A percentile compares a stretch with the other conserved stretches of the same genome.
phyloP scores from a whole-genome alignment of 2,797 vertebrate genomes.

The Sebastes trivittatus region DNA sequence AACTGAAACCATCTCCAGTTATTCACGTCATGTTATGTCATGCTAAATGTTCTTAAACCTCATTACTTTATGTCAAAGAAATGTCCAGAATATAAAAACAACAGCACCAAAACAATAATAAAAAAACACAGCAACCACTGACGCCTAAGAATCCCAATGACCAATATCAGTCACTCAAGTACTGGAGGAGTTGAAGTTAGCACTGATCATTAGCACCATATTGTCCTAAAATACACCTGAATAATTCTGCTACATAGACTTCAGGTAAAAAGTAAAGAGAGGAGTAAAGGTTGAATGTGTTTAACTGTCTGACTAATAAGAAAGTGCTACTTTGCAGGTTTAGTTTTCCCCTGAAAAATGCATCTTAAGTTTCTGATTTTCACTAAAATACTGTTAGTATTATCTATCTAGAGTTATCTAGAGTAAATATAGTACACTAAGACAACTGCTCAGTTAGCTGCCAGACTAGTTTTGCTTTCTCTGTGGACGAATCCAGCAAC shows the following conservation, averaged over 20 bases:
- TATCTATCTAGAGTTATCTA: background rate
- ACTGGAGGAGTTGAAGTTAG: slow-evolving; percentile 39
- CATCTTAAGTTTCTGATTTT: background rate
- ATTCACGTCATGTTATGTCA: background rate
- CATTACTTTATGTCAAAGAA: background rate
- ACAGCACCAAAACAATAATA: slow-evolving; percentile 28
- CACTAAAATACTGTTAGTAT: slow-evolving; percentile 18
- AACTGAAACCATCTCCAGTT: background rate
- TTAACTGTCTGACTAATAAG: slow-evolving; percentile 4
- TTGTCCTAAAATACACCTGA: background rate
- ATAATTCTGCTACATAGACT: background rate
- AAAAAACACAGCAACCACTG: background rate
- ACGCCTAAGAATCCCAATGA: slow-evolving; percentile 1
- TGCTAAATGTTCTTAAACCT: background rate
- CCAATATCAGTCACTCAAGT: slow-evolving; percentile 20
- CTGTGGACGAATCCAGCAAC: too few relatives aligned
- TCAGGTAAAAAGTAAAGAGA: background rate
- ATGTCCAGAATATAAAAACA: slow-evolving; percentile 13
- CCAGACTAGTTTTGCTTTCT: background rate
- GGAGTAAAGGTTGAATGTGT: background rate
- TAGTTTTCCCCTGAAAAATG: background rate
- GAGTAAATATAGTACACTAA: slow-evolving; percentile 8
- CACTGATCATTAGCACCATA: slow-evolving; percentile 60
- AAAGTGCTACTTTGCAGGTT: slow-evolving; percentile 62
- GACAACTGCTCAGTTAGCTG: slow-evolving; percentile 16